These are phyloP conservation scores for Ptilodon capucinus DNA, from an alignment of 2,888 invertebrate genomes.

Conservation along the genomic window DNA sequence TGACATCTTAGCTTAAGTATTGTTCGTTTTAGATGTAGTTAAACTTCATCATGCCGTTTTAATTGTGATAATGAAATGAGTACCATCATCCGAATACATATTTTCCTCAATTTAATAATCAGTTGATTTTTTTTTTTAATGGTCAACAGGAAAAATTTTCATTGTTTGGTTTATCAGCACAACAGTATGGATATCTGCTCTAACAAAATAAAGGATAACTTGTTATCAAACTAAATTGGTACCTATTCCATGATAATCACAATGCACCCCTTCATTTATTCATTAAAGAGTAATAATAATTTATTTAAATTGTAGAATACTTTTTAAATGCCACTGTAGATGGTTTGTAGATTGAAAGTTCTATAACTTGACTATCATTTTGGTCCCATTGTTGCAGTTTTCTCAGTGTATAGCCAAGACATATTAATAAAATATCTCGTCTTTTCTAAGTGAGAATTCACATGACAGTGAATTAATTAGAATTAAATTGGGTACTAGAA, in stretches of 20 bases:
- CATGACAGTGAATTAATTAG: background rate
- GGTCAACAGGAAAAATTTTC: background rate
- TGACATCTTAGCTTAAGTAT: background rate
- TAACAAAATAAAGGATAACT: background rate
- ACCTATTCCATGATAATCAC: background rate
- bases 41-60: too few species aligned
- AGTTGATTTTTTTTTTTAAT: background rate
- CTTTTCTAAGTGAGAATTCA: background rate
- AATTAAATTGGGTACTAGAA: background rate
- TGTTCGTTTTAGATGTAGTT: too few species aligned
- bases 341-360: too few species aligned
- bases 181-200: background rate
- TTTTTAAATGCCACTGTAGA: too few species aligned
- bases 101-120: background rate
- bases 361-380: too few species aligned
- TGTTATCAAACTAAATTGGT: background rate
- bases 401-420: too few species aligned
- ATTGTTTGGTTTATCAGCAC: background rate
- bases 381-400: too few species aligned
- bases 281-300: too few species aligned
- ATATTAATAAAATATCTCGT: too few species aligned
- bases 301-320: too few species aligned
- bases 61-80: too few species aligned
- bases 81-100: background rate
- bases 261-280: too few species aligned